Conservation (phyloP, 2,113 vertebrate species). For the Xiphophorus hellerii region DNA sequence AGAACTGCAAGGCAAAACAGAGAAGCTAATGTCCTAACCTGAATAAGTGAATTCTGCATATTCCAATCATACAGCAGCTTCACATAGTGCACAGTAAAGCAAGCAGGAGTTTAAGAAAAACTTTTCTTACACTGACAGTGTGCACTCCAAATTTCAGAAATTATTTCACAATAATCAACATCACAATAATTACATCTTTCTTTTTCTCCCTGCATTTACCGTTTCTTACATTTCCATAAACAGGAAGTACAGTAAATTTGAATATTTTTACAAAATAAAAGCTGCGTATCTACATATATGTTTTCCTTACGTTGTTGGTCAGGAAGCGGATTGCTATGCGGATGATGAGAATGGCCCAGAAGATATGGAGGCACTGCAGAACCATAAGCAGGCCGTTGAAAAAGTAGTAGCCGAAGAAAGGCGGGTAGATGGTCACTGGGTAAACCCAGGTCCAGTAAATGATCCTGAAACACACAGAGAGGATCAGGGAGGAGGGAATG, state of each 20-base stretch:
- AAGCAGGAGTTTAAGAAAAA: neutral
- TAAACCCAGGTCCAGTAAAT: slow-evolving; percentile 91
- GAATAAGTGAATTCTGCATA: neutral
- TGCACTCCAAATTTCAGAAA: no score
- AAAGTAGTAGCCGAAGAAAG: slow-evolving; percentile 97
- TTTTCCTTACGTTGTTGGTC: slow-evolving; percentile 86
- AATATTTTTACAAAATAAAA: no score
- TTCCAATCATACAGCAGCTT: neutral
- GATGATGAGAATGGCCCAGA: slow-evolving; percentile 94
- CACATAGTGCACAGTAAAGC: neutral
- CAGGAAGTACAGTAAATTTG: no score
- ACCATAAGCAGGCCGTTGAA: slow-evolving; percentile 90
- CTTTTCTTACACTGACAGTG: no score
- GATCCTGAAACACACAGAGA: slow-evolving; percentile 81
- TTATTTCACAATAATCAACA: no score
- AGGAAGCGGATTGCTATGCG: slow-evolving; percentile 93
- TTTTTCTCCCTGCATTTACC: no score
- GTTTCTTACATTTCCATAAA: no score
- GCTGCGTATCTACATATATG: no score
- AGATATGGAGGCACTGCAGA: slow-evolving; percentile 90
- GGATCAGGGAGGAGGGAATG: neutral
- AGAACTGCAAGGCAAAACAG: neutral
- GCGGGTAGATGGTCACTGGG: slow-evolving; percentile 86
- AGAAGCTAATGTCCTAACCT: neutral
- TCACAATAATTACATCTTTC: no score